phyloP scores from a whole-genome alignment of 2,888 invertebrate species.

The Cephus nigrinus region DNA sequence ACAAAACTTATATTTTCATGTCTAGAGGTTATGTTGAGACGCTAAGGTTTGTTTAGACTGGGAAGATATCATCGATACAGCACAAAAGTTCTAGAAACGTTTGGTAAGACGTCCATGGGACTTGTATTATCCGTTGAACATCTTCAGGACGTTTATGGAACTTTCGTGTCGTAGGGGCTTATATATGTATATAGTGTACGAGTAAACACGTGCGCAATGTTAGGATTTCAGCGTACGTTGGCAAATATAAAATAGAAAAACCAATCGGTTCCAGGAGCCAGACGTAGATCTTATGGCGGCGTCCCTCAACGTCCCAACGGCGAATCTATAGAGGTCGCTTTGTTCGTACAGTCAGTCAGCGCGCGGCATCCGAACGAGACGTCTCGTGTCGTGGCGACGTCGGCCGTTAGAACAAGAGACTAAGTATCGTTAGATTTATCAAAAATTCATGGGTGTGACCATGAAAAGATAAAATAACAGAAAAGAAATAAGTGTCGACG shows the following conservation, averaged over 20 bases:
- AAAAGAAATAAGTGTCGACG: neutral
- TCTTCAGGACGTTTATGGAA: no score
- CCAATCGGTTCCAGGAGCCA: neutral
- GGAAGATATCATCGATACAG: neutral
- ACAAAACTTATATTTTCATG: neutral
- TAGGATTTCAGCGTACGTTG: neutral
- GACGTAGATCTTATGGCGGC: slow-evolving; percentile 30
- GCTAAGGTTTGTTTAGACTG: neutral
- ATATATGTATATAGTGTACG: no score
- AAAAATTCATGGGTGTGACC: neutral
- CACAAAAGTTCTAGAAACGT: no score
- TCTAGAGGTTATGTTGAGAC: neutral
- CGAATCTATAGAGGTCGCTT: neutral
- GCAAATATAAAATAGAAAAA: neutral
- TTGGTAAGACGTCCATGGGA: no score
- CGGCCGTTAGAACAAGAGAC: neutral
- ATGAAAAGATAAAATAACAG: neutral
- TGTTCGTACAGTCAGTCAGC: slow-evolving; percentile 15
- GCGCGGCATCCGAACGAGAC: slow-evolving; percentile 45
- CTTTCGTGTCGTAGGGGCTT: no score
- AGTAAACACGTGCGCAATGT: no score
- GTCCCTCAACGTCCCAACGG: neutral
- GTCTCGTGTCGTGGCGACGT: slow-evolving; percentile 9
- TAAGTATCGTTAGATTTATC: neutral
- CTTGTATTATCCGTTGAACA: no score